phyloP scores from a whole-genome alignment of 2,797 vertebrate species.

The Apogon hyalosoma region DNA sequence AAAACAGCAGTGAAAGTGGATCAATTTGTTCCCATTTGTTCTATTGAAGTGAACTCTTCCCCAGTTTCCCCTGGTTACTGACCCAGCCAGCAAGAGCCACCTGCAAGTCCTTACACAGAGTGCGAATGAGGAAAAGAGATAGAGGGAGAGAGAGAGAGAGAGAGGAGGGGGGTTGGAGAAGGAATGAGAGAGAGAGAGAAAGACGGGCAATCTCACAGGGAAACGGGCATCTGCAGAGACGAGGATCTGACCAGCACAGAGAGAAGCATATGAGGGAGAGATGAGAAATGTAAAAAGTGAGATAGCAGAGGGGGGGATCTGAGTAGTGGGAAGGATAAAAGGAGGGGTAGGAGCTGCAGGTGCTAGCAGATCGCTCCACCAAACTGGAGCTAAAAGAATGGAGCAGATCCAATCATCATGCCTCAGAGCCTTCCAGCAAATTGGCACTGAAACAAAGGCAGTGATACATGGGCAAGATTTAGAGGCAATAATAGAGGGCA shows the following conservation, averaged over 20 bases:
- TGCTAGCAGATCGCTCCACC: constrained; percentile 47
- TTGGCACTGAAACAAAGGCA: constrained; percentile 51
- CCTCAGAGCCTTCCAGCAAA: constrained; percentile 41
- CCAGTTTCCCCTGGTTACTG: constrained; percentile 82
- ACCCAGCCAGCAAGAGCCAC: constrained; percentile 78
- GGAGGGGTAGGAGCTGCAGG: constrained; percentile 47
- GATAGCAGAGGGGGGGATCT: not conserved
- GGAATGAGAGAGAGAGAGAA: not conserved
- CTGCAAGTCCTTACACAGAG: constrained; percentile 77
- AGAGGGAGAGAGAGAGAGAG: constrained; percentile 28
- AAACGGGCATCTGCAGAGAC: constrained; percentile 63
- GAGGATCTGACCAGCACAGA: constrained; percentile 41
- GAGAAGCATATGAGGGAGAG: not conserved
- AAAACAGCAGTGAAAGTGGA: constrained; percentile 72
- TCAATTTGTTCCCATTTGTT: constrained; percentile 80
- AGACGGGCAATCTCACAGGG: constrained; percentile 50
- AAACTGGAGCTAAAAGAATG: constrained; percentile 45
- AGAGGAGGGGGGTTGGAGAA: no score
- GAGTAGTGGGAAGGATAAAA: constrained; percentile 3
- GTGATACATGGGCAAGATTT: constrained; percentile 53
- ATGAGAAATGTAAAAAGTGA: constrained; percentile 12
- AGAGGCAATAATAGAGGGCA: constrained; percentile 44
- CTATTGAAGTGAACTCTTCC: constrained; percentile 81
- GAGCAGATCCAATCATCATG: constrained; percentile 49
- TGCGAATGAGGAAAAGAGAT: not conserved